Conservation (phyloP, 2,113 vertebrate species). For the Cololabis saira region DNA sequence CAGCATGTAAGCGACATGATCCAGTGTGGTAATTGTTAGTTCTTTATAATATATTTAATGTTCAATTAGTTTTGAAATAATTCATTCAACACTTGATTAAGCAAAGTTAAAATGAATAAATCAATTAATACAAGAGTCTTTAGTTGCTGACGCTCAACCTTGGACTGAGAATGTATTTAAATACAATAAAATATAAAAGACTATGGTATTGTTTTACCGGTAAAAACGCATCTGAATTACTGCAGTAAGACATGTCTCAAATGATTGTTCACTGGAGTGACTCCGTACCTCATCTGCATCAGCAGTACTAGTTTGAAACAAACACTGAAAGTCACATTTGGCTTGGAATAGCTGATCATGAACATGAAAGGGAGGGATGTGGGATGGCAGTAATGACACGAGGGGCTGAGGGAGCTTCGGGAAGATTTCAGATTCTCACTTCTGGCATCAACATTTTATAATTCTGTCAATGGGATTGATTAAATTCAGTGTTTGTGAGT, state of each 20-base stretch:
- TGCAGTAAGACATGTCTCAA: not conserved
- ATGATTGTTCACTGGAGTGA: not conserved
- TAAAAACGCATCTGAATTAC: constrained; percentile 2
- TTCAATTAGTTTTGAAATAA: not conserved
- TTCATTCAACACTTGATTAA: not conserved
- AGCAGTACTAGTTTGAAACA: too few species aligned
- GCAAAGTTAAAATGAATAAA: not conserved
- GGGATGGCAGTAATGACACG: too few species aligned
- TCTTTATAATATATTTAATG: not conserved
- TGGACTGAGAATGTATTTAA: too few species aligned
- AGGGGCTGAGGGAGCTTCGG: too few species aligned
- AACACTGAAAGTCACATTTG: too few species aligned
- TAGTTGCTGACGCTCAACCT: not conserved
- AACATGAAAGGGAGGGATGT: too few species aligned
- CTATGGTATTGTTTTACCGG: not conserved
- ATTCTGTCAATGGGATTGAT: too few species aligned
- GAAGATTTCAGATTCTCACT: too few species aligned
- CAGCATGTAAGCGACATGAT: not conserved
- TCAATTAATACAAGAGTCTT: not conserved
- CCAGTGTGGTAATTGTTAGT: not conserved
- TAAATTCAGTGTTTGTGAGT: too few species aligned
- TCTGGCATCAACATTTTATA: too few species aligned
- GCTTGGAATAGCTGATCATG: too few species aligned
- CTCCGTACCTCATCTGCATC: not conserved
- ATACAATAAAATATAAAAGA: too few species aligned